Evolutionary conservation across 2,797 vertebrate genomes (phyloP), one percentile per base, ranked within the genome.

Genomic region (Alectoris magna): DNA sequence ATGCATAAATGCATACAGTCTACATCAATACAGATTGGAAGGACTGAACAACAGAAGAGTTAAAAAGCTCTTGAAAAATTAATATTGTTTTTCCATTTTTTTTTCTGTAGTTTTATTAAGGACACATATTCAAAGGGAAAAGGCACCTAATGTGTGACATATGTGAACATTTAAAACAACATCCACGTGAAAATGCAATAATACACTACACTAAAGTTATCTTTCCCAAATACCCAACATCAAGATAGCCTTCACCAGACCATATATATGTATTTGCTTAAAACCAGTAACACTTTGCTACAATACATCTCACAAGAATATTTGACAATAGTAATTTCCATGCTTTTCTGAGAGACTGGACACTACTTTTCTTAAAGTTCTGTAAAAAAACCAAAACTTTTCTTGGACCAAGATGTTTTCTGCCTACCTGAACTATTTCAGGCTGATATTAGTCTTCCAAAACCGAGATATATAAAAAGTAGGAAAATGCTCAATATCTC

Each of bases 91-190:
- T 84, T 64, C 16, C 60, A 63, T 39, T 43, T 67, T 31, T 78
- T 80, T 94, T 87, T 77, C 80, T 63, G 22, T 87, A 43, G 18
- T 24, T 96, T 85, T 87, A 38, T 77, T 29, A 38, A 6, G 56
- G 12, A 69, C 14, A 58, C 56, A 67, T 79, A 81, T 29, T 38
- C 76, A 95, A 88, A 96, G 87, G 87, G 81, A 89, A 96, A 38
- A 93, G 72, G 60, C n/a, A 87, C 34, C 91, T 46, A 56, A 26
- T 71, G 53, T 11, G 55, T 49, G 81, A 85, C 69, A 49, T 36
- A 27, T 10, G 21, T 10, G 12, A 94, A 82, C 63, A 43, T 80
- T 77, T 90, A 87, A 71, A 31, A 90, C 70, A 85, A 93, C 49
- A 93, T 76, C 44, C 34, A 76, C 21, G n/a, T 92, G 83, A 74